Base-by-base conservation (phyloP, 2,797 vertebrate species). In the Calcarius lapponicus region DNA sequence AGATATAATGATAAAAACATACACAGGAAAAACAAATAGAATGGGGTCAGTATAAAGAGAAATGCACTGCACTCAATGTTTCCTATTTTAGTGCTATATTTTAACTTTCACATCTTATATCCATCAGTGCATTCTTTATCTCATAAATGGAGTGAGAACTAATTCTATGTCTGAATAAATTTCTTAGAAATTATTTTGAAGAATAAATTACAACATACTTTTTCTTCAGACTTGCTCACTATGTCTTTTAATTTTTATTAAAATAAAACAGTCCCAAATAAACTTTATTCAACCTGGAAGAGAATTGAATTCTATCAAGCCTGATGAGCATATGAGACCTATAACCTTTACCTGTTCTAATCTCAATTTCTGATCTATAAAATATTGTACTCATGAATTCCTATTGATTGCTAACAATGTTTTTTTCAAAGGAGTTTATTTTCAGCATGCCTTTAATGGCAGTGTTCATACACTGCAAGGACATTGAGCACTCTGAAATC, bases 401-500 rank as follows among this genome's bases (percentile, higher is more conserved):
- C 86, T 86, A 79, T 51, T 78, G 85, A 86, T 62, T 62, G 43
- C 3, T 65, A 83, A 51, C 25, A 66, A 25, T 47, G 6, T 17
- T 1, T 34, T 57, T 58, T 56, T 82, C 62, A 60, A 69, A 60
- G 9, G 31, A 54, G 31, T 51, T 82, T 80, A 86, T 91, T 91
- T 94, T 78, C 81, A 87, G 47, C 13, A 36, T 56, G n/a, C 36
- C 40, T 92, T 91, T 75, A 80, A 58, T 14, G 8, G 51, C 25
- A 90, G 26, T 22, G 8, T n/a, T 92, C 42, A 61, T 32, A 40
- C 29, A 81, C 81, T 85, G 47, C 47, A 93, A 90, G 91, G 94
- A 93, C 58, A 90, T 25, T 19, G 70, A 93, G 91, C 56, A 88
- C 76, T 74, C 56, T 78, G 57, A 96, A 91, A 93, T 73, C 38